Percentiles rank a stretch among this genome's conserved stretches.
These are phyloP conservation scores for Tympanuchus pallidicinctus DNA, from an alignment of 2,113 vertebrate genomes.

Conservation along the genomic window DNA sequence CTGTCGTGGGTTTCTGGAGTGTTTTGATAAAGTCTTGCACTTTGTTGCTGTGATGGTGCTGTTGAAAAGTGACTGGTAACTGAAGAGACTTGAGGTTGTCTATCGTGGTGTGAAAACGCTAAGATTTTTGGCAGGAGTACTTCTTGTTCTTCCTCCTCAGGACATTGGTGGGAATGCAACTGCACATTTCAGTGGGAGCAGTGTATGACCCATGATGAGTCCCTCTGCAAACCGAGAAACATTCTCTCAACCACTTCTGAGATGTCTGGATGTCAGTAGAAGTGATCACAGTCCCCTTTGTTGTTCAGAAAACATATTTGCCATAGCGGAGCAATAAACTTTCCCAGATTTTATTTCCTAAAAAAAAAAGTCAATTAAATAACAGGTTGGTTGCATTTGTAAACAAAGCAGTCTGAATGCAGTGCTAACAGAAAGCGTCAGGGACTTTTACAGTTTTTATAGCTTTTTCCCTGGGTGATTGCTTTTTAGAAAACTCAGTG, in stretches of 20 bases:
- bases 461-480: not conserved
- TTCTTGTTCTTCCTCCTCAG: not conserved
- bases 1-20: not conserved
- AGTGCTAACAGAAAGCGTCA: not conserved
- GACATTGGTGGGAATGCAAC: not conserved
- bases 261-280: slow-evolving; percentile 1
- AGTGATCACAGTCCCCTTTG: not conserved
- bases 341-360: not conserved
- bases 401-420: slow-evolving; percentile 42
- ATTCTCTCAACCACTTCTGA: slow-evolving; percentile 6
- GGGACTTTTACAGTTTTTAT: slow-evolving; percentile 21
- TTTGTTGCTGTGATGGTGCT: not conserved
- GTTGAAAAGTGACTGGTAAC: not conserved
- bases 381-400: slow-evolving; percentile 26
- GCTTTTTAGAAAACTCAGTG: slow-evolving; percentile 21
- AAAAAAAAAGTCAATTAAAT: not conserved
- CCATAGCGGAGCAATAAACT: slow-evolving; percentile 25
- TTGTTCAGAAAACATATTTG: not conserved
- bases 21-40: not conserved
- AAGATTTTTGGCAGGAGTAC: not conserved
- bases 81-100: not conserved
- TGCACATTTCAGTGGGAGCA: not conserved
- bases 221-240: not conserved
- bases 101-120: not conserved
- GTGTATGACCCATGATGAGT: not conserved